Percentiles rank a stretch among this genome's conserved stretches.
Conservation (phyloP, 2,113 vertebrate genomes). For the Peromyscus leucopus region DNA sequence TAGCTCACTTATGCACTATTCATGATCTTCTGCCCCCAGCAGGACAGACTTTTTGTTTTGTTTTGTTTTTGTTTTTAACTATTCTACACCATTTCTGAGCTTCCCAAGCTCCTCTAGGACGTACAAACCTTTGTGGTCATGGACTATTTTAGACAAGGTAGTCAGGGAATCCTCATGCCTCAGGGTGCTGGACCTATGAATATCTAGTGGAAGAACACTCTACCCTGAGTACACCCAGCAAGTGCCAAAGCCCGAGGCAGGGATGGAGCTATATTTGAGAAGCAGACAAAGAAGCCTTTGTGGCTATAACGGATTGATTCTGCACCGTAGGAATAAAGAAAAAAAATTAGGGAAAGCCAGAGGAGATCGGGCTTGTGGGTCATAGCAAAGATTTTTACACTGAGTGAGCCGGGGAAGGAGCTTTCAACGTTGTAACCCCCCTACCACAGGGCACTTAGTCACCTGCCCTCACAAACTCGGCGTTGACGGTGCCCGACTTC, state of each 20-base stretch:
- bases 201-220: not conserved
- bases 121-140: not conserved
- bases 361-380: not conserved
- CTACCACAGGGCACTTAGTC: slow-evolving; percentile 36
- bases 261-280: not conserved
- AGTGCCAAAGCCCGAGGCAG: slow-evolving; percentile 42
- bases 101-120: not conserved
- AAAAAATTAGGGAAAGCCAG: not conserved
- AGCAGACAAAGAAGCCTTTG: not conserved
- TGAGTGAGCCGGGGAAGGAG: not conserved
- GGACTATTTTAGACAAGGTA: slow-evolving; percentile 30
- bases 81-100: slow-evolving; percentile 18
- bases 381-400: slow-evolving; percentile 4
- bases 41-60: not conserved
- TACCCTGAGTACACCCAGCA: not conserved
- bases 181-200: not conserved
- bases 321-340: not conserved
- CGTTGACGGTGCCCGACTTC: slow-evolving; percentile 89
- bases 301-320: not conserved
- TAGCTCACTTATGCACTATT: not conserved
- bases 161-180: not conserved
- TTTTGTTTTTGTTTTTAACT: not conserved
- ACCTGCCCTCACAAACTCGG: slow-evolving; percentile 95
- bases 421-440: not conserved
- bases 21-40: not conserved